Evolutionary conservation across 2,113 vertebrate species (phyloP).

Genomic region (Labeo catla): DNA sequence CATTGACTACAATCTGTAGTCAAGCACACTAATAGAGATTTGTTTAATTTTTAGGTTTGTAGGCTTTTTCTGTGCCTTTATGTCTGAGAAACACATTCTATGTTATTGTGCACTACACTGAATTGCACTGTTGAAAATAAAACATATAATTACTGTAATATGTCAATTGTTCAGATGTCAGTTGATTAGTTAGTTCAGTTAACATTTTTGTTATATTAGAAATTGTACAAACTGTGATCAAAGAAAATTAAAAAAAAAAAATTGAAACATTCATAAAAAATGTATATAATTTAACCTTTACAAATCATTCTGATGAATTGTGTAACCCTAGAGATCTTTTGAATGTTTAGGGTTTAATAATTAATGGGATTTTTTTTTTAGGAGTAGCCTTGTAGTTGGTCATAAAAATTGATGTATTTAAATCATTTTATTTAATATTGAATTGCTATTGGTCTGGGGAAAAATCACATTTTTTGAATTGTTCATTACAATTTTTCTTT

Average conservation of each 20-base stretch:
- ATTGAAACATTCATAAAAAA: too few relatives aligned
- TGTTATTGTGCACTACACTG: not conserved
- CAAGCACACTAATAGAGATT: not conserved
- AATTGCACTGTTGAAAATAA: not conserved
- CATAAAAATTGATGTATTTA: not conserved
- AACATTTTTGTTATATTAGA: not conserved
- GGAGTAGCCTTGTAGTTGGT: not conserved
- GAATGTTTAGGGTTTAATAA: too few relatives aligned
- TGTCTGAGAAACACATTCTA: not conserved
- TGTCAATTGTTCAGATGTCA: conserved; percentile 5
- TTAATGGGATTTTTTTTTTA: too few relatives aligned
- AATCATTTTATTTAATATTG: not conserved
- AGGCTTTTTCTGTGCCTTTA: not conserved
- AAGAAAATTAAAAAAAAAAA: too few relatives aligned
- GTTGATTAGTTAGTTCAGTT: not conserved
- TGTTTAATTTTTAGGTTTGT: not conserved
- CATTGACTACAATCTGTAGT: not conserved
- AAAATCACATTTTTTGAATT: not conserved
- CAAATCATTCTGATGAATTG: not conserved
- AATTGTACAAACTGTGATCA: not conserved
- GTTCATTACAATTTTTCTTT: not conserved
- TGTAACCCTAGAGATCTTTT: not conserved
- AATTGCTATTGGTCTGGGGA: not conserved
- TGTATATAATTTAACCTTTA: not conserved
- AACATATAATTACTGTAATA: not conserved